These are phyloP conservation scores for Pyralis farinalis DNA, from an alignment of 2,888 invertebrate species.

Conservation along the genomic window DNA sequence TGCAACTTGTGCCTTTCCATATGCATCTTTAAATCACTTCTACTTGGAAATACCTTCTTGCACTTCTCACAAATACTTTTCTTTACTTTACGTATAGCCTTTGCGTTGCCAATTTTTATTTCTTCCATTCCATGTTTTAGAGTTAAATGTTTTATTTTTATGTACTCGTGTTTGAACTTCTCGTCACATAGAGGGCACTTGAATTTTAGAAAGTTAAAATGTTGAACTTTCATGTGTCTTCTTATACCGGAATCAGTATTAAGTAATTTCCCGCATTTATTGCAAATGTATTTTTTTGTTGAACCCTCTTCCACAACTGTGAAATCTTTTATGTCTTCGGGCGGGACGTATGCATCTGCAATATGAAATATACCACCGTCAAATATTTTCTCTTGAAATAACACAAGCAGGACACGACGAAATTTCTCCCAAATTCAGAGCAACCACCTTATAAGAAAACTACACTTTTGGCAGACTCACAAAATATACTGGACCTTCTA, in stretches of 20 bases:
- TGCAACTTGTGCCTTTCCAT: conserved; percentile 15
- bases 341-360: conserved; percentile 2
- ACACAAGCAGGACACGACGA: too few species aligned
- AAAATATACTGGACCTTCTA: too few species aligned
- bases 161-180: conserved; percentile 5
- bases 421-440: too few species aligned
- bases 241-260: not conserved
- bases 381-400: too few species aligned
- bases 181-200: conserved; percentile 10
- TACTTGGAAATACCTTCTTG: not conserved
- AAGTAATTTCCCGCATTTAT: conserved; percentile 3
- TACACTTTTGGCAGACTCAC: too few species aligned
- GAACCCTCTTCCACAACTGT: not conserved
- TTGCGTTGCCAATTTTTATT: not conserved
- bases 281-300: conserved; percentile 5
- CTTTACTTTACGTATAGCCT: not conserved
- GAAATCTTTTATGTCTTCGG: conserved; percentile 1
- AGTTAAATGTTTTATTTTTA: not conserved
- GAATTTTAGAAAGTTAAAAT: not conserved
- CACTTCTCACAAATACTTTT: not conserved
- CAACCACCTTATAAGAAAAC: too few species aligned
- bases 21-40: not conserved
- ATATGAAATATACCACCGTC: not conserved
- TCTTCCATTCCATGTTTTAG: conserved; percentile 5
- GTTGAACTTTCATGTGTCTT: not conserved